Evolutionary conservation across 2,113 vertebrate genomes (phyloP).

Genomic region (Origma solitaria): DNA sequence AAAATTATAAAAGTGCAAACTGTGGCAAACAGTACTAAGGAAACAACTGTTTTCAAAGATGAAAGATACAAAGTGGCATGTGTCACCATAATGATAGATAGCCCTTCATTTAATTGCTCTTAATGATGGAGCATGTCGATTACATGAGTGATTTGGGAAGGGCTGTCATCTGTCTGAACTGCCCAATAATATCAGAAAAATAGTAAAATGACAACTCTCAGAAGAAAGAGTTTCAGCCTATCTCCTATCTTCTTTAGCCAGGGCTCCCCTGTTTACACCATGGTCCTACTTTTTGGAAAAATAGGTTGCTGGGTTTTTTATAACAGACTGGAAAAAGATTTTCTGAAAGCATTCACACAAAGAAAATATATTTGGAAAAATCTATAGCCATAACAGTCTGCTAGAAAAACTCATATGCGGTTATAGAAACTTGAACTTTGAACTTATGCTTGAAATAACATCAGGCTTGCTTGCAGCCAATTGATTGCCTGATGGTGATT

Average conservation of each 20-base stretch:
- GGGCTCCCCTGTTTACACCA: neutral
- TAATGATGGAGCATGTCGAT: neutral
- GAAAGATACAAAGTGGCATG: neutral
- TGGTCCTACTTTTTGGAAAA: neutral
- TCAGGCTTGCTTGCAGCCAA: neutral
- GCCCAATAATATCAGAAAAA: neutral
- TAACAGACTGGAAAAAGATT: neutral
- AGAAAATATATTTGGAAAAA: neutral
- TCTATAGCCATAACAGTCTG: neutral
- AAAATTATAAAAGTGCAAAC: neutral
- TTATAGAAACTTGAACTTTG: neutral
- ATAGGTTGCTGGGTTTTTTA: neutral
- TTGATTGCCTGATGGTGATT: neutral
- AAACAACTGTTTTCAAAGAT: neutral
- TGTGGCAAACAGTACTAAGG: neutral
- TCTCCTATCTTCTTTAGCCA: neutral
- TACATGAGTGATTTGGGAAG: neutral
- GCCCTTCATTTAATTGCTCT: neutral
- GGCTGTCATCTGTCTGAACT: neutral
- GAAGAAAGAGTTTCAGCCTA: neutral
- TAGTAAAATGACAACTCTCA: neutral
- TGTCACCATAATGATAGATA: neutral
- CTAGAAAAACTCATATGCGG: neutral
- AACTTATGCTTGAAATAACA: neutral
- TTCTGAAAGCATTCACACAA: neutral